phyloP scores from a whole-genome alignment of 2,113 vertebrate species.

The Seriola quinqueradiata region DNA sequence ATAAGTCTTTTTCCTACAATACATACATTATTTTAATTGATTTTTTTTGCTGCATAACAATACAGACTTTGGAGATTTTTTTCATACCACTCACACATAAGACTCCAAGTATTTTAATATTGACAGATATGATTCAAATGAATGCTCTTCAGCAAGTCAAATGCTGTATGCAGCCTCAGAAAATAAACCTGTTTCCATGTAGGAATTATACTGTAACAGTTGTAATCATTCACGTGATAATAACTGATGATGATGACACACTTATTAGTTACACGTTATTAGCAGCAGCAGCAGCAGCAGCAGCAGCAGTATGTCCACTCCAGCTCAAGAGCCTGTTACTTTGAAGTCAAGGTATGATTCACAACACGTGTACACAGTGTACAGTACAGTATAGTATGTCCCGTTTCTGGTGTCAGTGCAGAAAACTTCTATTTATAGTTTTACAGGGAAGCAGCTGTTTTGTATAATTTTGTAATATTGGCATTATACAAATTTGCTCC shows the following conservation, averaged over 20 bases:
- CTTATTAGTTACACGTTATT: too few relatives aligned
- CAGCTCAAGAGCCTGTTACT: background rate
- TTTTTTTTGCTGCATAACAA: background rate
- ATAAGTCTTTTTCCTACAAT: too few relatives aligned
- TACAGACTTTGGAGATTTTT: background rate
- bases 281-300: too few relatives aligned
- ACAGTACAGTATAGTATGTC: background rate
- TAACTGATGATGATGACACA: background rate
- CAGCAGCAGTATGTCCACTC: background rate
- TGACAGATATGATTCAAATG: background rate
- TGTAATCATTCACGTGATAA: background rate
- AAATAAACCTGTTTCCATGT: background rate
- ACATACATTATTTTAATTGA: background rate
- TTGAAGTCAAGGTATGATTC: too few relatives aligned
- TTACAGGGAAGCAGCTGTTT: slow-evolving; percentile 4
- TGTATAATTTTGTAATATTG: slow-evolving; percentile 2
- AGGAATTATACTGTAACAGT: too few relatives aligned
- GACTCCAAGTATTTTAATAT: background rate
- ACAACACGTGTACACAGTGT: too few relatives aligned
- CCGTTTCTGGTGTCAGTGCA: background rate
- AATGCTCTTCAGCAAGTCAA: background rate
- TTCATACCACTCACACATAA: background rate
- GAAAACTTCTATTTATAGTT: background rate
- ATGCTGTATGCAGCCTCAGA: background rate
- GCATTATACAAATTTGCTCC: background rate